Percentiles rank a stretch among this genome's conserved stretches.
phyloP scores from a whole-genome alignment of 2,888 invertebrate genomes.

The Enchytraeus crypticus region DNA sequence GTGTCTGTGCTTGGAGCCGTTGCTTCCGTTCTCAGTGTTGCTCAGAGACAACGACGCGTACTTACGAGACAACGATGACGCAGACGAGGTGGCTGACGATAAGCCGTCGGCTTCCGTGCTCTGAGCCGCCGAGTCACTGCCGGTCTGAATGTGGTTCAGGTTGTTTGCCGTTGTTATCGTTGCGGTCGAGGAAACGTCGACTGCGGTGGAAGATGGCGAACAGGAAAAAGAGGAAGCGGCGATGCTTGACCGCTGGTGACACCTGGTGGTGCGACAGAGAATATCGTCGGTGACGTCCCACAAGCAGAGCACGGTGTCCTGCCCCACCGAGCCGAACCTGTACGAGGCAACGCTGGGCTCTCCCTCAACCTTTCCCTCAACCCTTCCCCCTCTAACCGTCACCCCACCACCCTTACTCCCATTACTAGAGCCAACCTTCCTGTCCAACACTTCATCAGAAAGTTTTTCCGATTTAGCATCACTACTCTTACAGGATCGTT shows the following conservation, averaged over 20 bases:
- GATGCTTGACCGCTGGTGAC: constrained; percentile 43
- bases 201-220: neutral
- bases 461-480: neutral
- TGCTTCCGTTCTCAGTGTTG: neutral
- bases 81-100: neutral
- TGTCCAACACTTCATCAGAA: neutral
- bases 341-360: constrained; percentile 50
- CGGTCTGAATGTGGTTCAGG: neutral
- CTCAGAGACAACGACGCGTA: neutral
- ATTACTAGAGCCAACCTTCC: neutral
- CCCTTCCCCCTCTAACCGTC: no score
- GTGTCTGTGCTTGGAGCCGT: neutral
- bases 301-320: constrained; percentile 92
- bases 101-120: constrained; percentile 1
- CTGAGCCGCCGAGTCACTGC: neutral
- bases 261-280: constrained; percentile 60
- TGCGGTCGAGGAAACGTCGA: neutral
- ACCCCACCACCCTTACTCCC: neutral
- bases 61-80: constrained; percentile 26
- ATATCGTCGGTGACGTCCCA: constrained; percentile 98
- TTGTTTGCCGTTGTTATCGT: neutral
- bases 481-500: neutral
- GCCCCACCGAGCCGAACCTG: constrained; percentile 85
- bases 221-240: constrained; percentile 19
- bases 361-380: no score